These are phyloP conservation scores for Chaetodon auriga DNA, from an alignment of 2,113 vertebrate species.

Conservation along the genomic window DNA sequence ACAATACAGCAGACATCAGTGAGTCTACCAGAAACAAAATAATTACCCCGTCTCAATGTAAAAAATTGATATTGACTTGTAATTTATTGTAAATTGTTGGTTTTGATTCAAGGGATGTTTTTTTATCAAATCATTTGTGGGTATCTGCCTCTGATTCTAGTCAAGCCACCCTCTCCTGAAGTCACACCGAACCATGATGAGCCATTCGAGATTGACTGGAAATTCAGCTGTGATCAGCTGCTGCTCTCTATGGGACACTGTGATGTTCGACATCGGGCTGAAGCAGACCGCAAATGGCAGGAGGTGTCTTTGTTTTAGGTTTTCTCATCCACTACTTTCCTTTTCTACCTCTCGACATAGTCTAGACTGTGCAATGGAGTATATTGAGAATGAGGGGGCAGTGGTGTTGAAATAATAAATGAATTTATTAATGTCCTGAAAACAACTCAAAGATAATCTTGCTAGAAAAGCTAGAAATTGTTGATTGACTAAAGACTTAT, in stretches of 20 bases:
- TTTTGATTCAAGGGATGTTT: neutral
- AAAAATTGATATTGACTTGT: neutral
- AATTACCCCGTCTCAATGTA: neutral
- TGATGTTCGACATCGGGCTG: constrained; percentile 62
- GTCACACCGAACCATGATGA: neutral
- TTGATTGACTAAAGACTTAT: constrained; percentile 1
- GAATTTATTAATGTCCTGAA: neutral
- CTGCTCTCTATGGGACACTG: neutral
- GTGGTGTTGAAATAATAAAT: neutral
- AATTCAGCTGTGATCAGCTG: neutral
- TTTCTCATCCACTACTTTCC: neutral
- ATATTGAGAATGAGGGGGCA: neutral
- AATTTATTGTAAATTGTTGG: neutral
- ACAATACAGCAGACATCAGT: constrained; percentile 69
- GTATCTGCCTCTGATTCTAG: constrained; percentile 57
- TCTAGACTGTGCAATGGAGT: neutral
- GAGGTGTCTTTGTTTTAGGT: constrained; percentile 63
- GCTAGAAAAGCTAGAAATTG: neutral
- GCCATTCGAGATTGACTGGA: constrained; percentile 69
- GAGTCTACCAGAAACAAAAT: constrained; percentile 42
- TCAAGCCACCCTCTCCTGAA: constrained; percentile 63
- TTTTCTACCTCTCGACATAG: neutral
- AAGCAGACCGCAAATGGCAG: constrained; percentile 57
- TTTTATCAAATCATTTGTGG: neutral
- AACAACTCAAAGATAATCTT: neutral